Conservation (phyloP, 2,113 vertebrate species). For the Otocyon megalotis region DNA sequence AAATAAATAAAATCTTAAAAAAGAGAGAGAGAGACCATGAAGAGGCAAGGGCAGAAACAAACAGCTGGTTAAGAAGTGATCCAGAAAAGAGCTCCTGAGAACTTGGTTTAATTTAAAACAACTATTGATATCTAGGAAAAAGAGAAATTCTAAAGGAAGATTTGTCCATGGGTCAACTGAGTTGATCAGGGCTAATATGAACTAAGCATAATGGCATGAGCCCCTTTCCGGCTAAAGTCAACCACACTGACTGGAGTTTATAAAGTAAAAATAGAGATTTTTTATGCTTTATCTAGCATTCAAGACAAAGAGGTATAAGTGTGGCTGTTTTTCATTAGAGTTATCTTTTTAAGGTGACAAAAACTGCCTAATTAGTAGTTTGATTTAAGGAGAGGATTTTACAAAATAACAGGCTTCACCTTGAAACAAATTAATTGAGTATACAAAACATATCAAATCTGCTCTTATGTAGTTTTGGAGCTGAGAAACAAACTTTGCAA, state of each 20-base stretch:
- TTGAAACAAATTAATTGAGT: conserved; percentile 9
- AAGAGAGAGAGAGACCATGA: not conserved
- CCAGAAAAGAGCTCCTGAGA: not conserved
- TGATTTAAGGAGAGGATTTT: not conserved
- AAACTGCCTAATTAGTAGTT: not conserved
- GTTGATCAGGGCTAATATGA: not conserved
- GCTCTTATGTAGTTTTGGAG: not conserved
- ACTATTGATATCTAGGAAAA: not conserved
- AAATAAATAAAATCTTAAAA: no score
- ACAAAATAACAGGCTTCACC: not conserved
- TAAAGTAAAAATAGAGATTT: not conserved
- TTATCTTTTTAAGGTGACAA: not conserved
- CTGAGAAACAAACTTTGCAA: not conserved
- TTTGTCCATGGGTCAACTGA: not conserved
- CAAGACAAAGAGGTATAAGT: not conserved
- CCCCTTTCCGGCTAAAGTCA: not conserved
- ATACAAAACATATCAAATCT: not conserved
- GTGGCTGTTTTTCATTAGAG: not conserved
- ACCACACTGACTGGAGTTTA: not conserved
- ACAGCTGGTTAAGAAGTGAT: not conserved
- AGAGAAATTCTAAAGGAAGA: not conserved
- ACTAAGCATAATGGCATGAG: not conserved
- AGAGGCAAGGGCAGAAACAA: not conserved
- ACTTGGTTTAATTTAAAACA: not conserved
- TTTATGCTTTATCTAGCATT: not conserved